Evolutionary conservation across 2,888 invertebrate genomes (phyloP), one percentile per base, ranked within the genome.

Genomic region (Zele albiditarsus): DNA sequence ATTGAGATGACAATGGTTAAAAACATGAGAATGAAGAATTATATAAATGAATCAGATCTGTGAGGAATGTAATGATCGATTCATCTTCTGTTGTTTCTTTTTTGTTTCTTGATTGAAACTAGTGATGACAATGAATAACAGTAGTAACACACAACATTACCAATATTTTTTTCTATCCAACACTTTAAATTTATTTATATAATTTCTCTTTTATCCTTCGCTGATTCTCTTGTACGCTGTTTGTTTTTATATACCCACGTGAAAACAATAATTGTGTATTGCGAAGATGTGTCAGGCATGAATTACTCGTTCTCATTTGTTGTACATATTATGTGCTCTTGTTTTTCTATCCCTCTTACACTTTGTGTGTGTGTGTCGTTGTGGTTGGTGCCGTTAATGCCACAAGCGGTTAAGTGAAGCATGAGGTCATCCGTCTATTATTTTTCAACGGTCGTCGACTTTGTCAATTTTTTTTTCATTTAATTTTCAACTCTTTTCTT

Each of bases 361-460:
- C 62, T 49, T 53, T 57, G 38, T n/a, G 31, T 72, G 49, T 49
- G 33, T 57, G 38, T n/a, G 31, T 72, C 77, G 77, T 79, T 78
- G 77, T 84, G 83, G 82, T 82, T 84, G 86, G 79, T 81, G 84
- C 79, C 77, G 75, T 80, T 76, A 75, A 76, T 70, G 82, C 82
- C 81, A 79, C 73, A 76, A 80, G 78, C 79, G 76, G 80, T 86
- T 81, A 83, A 85, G 82, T 83, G 84, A 83, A 84, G 84, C 84
- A 85, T 86, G 86, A 86, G 86, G 83, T 86, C 86, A 86, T 83
- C 38, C 70, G 46, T 60, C 86, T 79, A 83, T 82, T 86, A 84
- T 84, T 84, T 79, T 62, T 62, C 68, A 77, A 78, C 85, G 84
- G 85, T 84, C 85, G 84, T 83, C 85, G 85, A 85, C 84, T 84